Conservation (phyloP, 2,797 vertebrate genomes). For the Rhinatrema bivittatum region DNA sequence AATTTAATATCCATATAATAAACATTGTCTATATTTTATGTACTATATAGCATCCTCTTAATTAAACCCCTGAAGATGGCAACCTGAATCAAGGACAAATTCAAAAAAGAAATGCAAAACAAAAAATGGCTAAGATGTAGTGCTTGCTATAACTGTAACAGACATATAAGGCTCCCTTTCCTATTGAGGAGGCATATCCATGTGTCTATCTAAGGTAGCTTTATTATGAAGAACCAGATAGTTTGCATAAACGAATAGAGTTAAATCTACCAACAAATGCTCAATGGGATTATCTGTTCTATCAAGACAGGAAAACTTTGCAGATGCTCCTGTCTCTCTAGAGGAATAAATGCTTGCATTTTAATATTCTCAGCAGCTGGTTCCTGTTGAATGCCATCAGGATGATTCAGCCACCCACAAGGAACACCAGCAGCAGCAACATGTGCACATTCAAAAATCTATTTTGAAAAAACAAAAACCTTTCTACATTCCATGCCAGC, state of each 20-base stretch:
- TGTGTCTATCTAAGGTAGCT: not conserved
- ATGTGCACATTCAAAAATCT: slow-evolving; percentile 48
- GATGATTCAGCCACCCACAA: slow-evolving; percentile 74
- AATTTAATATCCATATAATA: no score
- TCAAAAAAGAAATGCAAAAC: no score
- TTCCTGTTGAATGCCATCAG: slow-evolving; percentile 73
- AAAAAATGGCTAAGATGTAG: no score
- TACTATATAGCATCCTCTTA: no score
- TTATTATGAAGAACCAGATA: slow-evolving; percentile 25
- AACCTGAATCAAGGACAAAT: no score
- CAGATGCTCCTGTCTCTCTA: slow-evolving; percentile 74
- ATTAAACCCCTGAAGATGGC: no score
- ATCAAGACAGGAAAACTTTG: slow-evolving; percentile 67
- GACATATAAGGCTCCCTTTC: no score
- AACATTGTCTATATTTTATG: no score
- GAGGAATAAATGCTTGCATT: slow-evolving; percentile 71
- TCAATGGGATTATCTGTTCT: slow-evolving; percentile 64
- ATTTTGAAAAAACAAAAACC: no score
- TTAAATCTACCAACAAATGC: slow-evolving; percentile 61
- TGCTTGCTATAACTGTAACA: no score
- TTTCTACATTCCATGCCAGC: slow-evolving; percentile 45
- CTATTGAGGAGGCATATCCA: not conserved
- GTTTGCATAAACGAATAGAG: slow-evolving; percentile 45
- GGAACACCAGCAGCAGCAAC: slow-evolving; percentile 61
- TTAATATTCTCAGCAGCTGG: slow-evolving; percentile 76